Percentiles rank a stretch among this genome's conserved stretches.
These are phyloP conservation scores for Sminthurinus aureus DNA, from an alignment of 2,888 invertebrate species.

Conservation along the genomic window DNA sequence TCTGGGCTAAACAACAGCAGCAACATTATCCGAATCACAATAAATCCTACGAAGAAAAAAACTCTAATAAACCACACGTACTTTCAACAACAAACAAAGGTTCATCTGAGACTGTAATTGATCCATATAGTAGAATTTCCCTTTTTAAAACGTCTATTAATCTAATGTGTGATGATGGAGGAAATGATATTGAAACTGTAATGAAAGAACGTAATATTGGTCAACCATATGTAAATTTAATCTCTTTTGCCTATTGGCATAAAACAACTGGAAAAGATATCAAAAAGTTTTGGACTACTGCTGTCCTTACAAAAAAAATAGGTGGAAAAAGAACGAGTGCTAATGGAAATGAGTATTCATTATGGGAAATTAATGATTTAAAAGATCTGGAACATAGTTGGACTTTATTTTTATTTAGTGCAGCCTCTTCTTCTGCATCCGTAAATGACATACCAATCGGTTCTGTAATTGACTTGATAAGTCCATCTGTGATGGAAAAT, in stretches of 20 bases:
- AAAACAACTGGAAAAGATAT: slow-evolving; percentile 41
- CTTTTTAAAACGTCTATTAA: slow-evolving; percentile 48
- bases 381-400: slow-evolving; percentile 45
- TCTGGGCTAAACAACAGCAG: neutral
- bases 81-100: neutral
- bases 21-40: too few relatives aligned
- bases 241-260: slow-evolving; percentile 46
- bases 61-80: slow-evolving; percentile 5
- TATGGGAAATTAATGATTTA: slow-evolving; percentile 56
- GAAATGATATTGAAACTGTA: slow-evolving; percentile 44
- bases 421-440: slow-evolving; percentile 33
- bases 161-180: slow-evolving; percentile 46
- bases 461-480: slow-evolving; percentile 50
- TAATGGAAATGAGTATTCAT: slow-evolving; percentile 54
- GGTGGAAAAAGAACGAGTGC: slow-evolving; percentile 50
- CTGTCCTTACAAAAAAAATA: slow-evolving; percentile 47
- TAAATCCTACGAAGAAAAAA: neutral
- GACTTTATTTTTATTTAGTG: slow-evolving; percentile 52
- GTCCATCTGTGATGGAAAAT: slow-evolving; percentile 48
- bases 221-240: slow-evolving; percentile 41
- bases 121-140: slow-evolving; percentile 48
- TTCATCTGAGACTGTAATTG: slow-evolving; percentile 43
- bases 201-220: slow-evolving; percentile 53
- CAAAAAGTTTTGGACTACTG: slow-evolving; percentile 55
- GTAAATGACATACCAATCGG: slow-evolving; percentile 45